Conservation (phyloP, 2,797 vertebrate species). For the Diplodus puntazzo region DNA sequence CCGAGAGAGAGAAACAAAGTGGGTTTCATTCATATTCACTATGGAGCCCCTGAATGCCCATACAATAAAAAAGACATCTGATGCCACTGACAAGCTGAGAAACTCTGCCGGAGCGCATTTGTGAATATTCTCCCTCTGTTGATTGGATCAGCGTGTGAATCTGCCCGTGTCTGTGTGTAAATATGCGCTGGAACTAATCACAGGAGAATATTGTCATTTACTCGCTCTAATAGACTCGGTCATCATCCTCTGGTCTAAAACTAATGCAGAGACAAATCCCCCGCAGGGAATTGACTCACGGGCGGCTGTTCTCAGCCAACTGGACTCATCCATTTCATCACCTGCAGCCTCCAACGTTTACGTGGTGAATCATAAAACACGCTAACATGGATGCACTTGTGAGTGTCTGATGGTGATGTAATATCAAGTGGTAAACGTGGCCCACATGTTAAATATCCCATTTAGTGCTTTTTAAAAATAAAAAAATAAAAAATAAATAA, state of each 20-base stretch:
- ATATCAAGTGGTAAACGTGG: slow-evolving; percentile 40
- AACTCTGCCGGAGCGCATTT: neutral
- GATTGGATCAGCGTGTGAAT: slow-evolving; percentile 4
- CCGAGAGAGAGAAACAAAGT: too few relatives aligned
- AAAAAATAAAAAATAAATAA: too few relatives aligned
- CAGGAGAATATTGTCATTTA: slow-evolving; percentile 60
- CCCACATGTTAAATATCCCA: slow-evolving; percentile 46
- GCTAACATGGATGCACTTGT: slow-evolving; percentile 11
- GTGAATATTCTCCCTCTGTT: neutral
- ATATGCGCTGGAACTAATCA: slow-evolving; percentile 39
- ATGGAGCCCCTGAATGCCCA: too few relatives aligned
- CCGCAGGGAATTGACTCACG: slow-evolving; percentile 53
- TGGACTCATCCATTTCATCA: slow-evolving; percentile 45
- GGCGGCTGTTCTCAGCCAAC: slow-evolving; percentile 50
- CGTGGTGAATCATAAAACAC: slow-evolving; percentile 9
- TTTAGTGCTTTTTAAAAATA: slow-evolving; percentile 16
- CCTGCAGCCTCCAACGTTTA: slow-evolving; percentile 47
- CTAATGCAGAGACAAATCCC: slow-evolving; percentile 51
- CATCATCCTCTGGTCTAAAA: slow-evolving; percentile 53
- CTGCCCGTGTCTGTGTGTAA: slow-evolving; percentile 5
- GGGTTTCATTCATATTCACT: too few relatives aligned
- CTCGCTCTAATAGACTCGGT: slow-evolving; percentile 43
- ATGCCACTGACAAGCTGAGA: too few relatives aligned
- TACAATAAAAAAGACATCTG: too few relatives aligned
- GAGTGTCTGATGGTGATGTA: slow-evolving; percentile 27